Percentiles rank a stretch among this genome's conserved stretches.
phyloP scores from a whole-genome alignment of 2,113 vertebrate genomes.

The Calidris pygmaea region DNA sequence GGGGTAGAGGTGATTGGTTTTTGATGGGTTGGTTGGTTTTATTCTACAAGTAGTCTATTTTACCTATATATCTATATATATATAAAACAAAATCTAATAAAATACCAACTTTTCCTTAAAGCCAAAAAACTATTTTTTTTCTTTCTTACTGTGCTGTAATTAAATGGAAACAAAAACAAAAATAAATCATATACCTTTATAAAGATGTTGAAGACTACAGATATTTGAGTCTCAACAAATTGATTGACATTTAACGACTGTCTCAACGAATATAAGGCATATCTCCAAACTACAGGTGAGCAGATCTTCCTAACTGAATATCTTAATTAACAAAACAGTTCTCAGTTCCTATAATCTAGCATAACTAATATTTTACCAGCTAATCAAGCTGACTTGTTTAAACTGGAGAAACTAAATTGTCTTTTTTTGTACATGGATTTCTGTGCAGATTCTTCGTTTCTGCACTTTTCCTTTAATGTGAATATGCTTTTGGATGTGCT shows the following conservation, averaged over 20 bases:
- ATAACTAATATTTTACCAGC: constrained; percentile 56
- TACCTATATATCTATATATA: background rate
- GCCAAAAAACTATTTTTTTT: background rate
- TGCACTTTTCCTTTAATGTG: background rate
- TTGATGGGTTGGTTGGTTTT: background rate
- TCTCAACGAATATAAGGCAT: constrained; percentile 21
- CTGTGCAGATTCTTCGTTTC: background rate
- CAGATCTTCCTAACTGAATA: constrained; percentile 34
- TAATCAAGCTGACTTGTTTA: constrained; percentile 61
- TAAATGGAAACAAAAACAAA: background rate
- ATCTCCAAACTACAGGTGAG: constrained; percentile 34
- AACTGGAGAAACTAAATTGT: constrained; percentile 30
- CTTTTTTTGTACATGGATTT: background rate
- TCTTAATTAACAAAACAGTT: constrained; percentile 49
- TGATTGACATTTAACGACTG: background rate
- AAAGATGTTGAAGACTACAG: background rate
- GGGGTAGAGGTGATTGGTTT: accelerated
- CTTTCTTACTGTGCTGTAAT: background rate
- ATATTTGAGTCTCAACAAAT: background rate
- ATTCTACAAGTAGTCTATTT: background rate
- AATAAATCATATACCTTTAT: background rate
- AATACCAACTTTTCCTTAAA: background rate
- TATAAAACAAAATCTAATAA: background rate
- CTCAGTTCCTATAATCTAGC: constrained; percentile 16
- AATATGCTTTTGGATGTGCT: background rate